Evolutionary conservation across 1,140 invertebrate genomes (phyloP), one percentile per base, ranked within the genome.

Genomic region (Ctenoplectra terminalis): DNA sequence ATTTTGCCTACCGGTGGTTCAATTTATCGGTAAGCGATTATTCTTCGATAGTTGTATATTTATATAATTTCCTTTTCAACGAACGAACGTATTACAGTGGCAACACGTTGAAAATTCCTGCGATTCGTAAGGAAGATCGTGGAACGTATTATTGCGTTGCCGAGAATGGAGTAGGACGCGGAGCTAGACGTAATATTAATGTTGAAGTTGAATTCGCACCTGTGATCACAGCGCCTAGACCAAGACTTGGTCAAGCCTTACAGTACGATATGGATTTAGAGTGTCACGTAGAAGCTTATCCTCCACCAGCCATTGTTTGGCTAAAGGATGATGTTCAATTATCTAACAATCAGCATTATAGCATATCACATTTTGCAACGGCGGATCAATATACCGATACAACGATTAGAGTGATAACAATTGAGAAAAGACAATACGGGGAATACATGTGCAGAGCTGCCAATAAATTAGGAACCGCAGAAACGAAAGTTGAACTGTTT

Each of bases 111-210:
- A 97, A 97, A 91, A 98, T 99, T 72, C 94, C 95, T 40, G 88
- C 94, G 0, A 96, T 98, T n/a, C 95, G 95, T 56, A 98, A 98
- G 91, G 97, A 98, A 92, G 97, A 98, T 93, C 95, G 98, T 61
- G 98, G 98, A 54, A 98, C 97, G 0, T 98, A 98, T 92, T 98
- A 98, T 91, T 99, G 98, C 88, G 97, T 99, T 20, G 98, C 98
- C 40, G 98, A 99, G 90, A 99, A 99, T 91, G 97, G 96, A 34
- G 98, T 98, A 1, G 97, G 97, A 66, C 96, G 96, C 85, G 98
- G 97, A 1, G 96, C 97, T 8, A 94, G 97, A 50, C 94, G 98
- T 86, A 98, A 98, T 89, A 97, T 98, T 83, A 97, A 97, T 75
- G 95, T 99, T 1, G 98, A 98, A 93, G 97, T 98, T 34, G 97